phyloP scores from a whole-genome alignment of 2,113 vertebrate genomes.

The Hydrolagus affinis region DNA sequence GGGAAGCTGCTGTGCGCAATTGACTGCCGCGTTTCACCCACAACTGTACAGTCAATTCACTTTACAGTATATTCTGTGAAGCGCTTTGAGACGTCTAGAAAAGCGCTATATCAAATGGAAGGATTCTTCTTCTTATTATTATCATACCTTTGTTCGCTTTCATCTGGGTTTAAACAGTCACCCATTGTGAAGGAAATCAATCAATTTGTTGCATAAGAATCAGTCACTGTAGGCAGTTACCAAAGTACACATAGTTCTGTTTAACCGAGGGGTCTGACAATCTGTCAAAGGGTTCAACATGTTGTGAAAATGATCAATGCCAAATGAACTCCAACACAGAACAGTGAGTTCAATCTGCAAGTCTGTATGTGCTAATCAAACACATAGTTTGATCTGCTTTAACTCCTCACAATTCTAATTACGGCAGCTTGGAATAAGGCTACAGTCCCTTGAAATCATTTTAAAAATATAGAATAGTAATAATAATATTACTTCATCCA shows the following conservation, averaged over 20 bases:
- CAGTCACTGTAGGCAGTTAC: not conserved
- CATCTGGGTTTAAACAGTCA: not conserved
- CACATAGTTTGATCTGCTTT: not conserved
- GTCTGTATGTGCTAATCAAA: not conserved
- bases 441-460: not conserved
- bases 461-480: too few relatives aligned
- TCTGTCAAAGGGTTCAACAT: not conserved
- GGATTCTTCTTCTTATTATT: too few relatives aligned
- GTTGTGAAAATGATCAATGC: not conserved
- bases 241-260: slow-evolving; percentile 5
- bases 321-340: not conserved
- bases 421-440: not conserved
- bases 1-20: too few relatives aligned
- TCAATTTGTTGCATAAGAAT: not conserved
- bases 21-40: too few relatives aligned
- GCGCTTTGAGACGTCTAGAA: too few relatives aligned
- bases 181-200: not conserved
- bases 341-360: not conserved
- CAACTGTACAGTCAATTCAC: too few relatives aligned
- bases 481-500: too few relatives aligned
- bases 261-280: not conserved
- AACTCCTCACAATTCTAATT: slow-evolving; percentile 11
- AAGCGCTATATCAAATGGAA: too few relatives aligned
- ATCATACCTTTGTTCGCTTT: not conserved
- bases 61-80: too few relatives aligned